Evolutionary conservation across 2,888 invertebrate genomes (phyloP).

Genomic region (Luperina nickerlii): DNA sequence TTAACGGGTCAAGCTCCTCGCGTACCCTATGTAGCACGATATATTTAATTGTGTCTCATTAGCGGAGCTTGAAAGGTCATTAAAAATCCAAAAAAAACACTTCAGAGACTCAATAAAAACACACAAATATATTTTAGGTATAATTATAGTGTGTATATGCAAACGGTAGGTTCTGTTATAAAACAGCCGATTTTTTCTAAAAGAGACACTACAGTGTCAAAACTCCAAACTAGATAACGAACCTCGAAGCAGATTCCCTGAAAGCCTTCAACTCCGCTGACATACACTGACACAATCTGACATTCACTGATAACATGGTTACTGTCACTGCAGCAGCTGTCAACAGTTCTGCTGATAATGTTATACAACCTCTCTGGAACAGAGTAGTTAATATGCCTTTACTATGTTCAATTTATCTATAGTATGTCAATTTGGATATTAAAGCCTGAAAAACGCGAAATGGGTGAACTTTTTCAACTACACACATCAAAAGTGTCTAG

Average conservation of each 20-base stretch:
- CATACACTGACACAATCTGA: background rate
- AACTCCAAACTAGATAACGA: background rate
- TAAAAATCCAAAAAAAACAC: background rate
- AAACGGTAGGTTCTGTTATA: background rate
- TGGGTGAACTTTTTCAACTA: background rate
- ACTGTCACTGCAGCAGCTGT: constrained; percentile 2
- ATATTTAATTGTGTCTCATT: too few species aligned
- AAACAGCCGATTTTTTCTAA: background rate
- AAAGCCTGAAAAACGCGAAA: background rate
- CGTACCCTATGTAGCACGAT: too few species aligned
- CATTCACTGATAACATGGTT: background rate
- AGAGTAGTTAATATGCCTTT: background rate
- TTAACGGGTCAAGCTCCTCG: background rate
- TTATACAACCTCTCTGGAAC: background rate
- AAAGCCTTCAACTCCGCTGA: background rate
- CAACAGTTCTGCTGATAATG: constrained; percentile 4
- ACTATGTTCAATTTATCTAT: background rate
- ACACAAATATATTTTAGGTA: background rate
- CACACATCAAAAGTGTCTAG: too few species aligned
- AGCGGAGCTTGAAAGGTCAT: too few species aligned
- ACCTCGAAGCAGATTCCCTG: background rate
- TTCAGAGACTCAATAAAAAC: background rate
- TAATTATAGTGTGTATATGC: too few species aligned
- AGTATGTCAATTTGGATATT: background rate
- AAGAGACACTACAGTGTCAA: background rate